Evolutionary conservation across 2,888 invertebrate species (phyloP).

Genomic region (Petrophora chlorosata): DNA sequence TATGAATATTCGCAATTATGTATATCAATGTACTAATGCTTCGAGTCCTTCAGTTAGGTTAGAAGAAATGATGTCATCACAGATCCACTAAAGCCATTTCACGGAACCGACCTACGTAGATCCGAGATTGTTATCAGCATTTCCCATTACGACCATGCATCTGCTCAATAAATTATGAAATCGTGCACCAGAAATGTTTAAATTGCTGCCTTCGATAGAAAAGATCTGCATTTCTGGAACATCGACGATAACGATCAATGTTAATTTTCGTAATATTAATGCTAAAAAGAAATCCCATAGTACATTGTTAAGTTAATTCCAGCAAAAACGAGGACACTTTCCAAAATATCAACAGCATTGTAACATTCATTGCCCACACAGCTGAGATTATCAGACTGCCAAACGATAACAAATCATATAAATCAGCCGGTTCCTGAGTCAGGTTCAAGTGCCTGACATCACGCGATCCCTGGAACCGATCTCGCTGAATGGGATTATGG

Average conservation of each 20-base stretch:
- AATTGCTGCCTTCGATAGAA: too few relatives aligned
- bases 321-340: too few relatives aligned
- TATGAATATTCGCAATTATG: background rate
- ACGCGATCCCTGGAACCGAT: constrained; percentile 41
- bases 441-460: constrained; percentile 35
- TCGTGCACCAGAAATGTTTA: too few relatives aligned
- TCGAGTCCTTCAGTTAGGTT: constrained; percentile 9
- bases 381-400: too few relatives aligned
- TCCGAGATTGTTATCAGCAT: background rate
- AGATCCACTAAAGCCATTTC: background rate
- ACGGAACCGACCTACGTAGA: background rate
- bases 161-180: background rate
- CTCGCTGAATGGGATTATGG: constrained; percentile 15
- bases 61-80: constrained; percentile 8
- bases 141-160: background rate
- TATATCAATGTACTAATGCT: too few relatives aligned
- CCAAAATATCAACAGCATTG: background rate
- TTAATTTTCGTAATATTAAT: too few relatives aligned
- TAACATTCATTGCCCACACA: too few relatives aligned
- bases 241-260: too few relatives aligned
- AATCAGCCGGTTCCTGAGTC: constrained; percentile 11
- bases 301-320: too few relatives aligned
- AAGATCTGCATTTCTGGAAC: too few relatives aligned
- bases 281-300: too few relatives aligned
- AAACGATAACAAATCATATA: constrained; percentile 16